Conservation (phyloP, 2,113 vertebrate species). For the Rattus norvegicus region DNA sequence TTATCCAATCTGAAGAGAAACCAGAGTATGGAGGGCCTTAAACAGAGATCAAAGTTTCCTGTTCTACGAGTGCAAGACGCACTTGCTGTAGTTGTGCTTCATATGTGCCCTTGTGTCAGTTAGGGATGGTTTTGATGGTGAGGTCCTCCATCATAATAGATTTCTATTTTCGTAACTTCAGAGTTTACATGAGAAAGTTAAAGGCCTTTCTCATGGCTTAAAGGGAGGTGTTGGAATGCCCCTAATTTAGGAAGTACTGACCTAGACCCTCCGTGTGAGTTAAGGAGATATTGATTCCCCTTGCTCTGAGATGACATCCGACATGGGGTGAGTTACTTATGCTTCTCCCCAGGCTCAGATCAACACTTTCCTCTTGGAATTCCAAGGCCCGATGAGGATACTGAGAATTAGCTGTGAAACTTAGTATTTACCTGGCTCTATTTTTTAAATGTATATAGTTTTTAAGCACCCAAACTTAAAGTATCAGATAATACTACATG, state of each 20-base stretch:
- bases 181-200: constrained; percentile 28
- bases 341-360: background rate
- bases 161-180: constrained; percentile 44
- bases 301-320: constrained; percentile 44
- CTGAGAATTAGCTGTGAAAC: background rate
- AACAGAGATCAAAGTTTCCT: background rate
- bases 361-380: background rate
- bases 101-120: background rate
- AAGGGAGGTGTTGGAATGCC: constrained; percentile 50
- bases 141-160: too few species aligned
- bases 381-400: background rate
- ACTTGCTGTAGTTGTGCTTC: background rate
- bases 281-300: constrained; percentile 7
- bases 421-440: background rate
- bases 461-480: constrained; percentile 67
- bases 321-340: constrained; percentile 49
- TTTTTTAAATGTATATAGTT: constrained; percentile 49
- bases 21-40: too few species aligned
- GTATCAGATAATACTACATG: constrained; percentile 49
- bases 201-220: background rate
- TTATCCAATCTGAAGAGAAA: too few species aligned
- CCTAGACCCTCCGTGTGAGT: constrained; percentile 32
- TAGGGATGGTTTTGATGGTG: background rate
- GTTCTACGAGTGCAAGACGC: background rate
- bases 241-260: constrained; percentile 56